phyloP scores from a whole-genome alignment of 2,888 invertebrate genomes.

The Eledona agricola region DNA sequence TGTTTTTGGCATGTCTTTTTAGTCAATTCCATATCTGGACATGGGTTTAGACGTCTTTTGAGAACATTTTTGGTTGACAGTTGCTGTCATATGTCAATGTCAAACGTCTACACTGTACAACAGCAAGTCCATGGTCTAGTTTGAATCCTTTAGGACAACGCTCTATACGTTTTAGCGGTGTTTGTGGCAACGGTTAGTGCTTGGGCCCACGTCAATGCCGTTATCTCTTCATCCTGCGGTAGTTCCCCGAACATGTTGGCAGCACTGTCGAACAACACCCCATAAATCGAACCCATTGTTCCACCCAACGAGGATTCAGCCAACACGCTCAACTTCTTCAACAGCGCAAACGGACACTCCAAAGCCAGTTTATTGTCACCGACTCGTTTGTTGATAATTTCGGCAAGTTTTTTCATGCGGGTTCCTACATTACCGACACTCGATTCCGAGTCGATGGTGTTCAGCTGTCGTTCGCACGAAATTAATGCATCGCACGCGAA shows the following conservation, averaged over 20 bases:
- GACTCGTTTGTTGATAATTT: slow-evolving; percentile 52
- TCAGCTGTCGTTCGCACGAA: slow-evolving; percentile 69
- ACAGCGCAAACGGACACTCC: slow-evolving; percentile 54
- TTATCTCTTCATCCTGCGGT: slow-evolving; percentile 44
- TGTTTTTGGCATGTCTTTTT: no score
- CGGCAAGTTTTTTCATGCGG: slow-evolving; percentile 52
- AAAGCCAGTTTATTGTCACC: slow-evolving; percentile 46
- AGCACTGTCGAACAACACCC: slow-evolving; percentile 76
- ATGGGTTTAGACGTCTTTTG: no score
- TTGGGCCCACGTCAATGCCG: slow-evolving; percentile 30
- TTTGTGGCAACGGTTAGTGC: slow-evolving; percentile 1
- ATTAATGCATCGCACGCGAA: slow-evolving; percentile 67
- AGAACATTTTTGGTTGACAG: no score
- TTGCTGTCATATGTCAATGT: no score
- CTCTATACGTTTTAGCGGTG: slow-evolving; percentile 62
- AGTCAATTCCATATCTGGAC: no score
- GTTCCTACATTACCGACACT: slow-evolving; percentile 72
- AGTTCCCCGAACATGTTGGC: slow-evolving; percentile 64
- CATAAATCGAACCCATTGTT: slow-evolving; percentile 81
- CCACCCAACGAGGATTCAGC: slow-evolving; percentile 80
- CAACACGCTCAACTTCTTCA: slow-evolving; percentile 64
- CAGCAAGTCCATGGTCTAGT: no score
- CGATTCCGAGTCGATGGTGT: slow-evolving; percentile 73
- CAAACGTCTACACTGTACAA: no score
- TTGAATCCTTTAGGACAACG: no score